Evolutionary conservation across 2,797 vertebrate species (phyloP), one percentile per base, ranked within the genome.

Genomic region (Melanogrammus aeglefinus): DNA sequence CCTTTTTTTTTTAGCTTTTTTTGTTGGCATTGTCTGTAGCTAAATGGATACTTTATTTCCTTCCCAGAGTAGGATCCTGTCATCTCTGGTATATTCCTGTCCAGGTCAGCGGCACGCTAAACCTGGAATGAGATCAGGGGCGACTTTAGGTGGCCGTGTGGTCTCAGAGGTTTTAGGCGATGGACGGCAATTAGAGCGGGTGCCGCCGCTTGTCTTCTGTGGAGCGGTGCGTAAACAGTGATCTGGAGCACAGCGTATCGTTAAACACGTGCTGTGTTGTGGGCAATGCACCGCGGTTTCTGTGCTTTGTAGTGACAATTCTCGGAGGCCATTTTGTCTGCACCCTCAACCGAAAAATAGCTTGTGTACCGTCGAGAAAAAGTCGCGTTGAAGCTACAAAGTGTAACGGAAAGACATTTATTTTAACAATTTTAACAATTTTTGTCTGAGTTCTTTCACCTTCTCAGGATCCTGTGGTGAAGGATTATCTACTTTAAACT

Each of bases 81-180:
- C 80, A 85, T 86, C 85, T 75, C 82, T 83, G 77, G 77, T 85
- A 85, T 88, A 79, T 85, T 82, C 89, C 83, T 76, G 51, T 33
- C 76, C 73, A 83, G 81, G 77, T 75, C 76, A 81, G 3, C 31
- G 27, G 76, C 72, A 78, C 86, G 90, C 91, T 89, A 88, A 87
- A 88, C 86, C 72, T 83, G 82, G 83, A 85, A 39, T 77, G 57
- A 82, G 86, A 86, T 13, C 86, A 80, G 76, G 57, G 57, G 79
- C 80, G 75, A 80, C 86, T 84, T 85, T 77, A 83, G 78, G 73
- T 63, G 75, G 75, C 63, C n/a, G 57, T 76, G 83, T 74, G 86
- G 89, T 80, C 71, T 83, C 39, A 78, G 84, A 84, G 86, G 86
- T 85, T 35, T 63, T n/a, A n/a, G 57, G 44, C 71, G 39, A 75